phyloP scores from a whole-genome alignment of 2,888 invertebrate species.

The Eustalomyia histrio region DNA sequence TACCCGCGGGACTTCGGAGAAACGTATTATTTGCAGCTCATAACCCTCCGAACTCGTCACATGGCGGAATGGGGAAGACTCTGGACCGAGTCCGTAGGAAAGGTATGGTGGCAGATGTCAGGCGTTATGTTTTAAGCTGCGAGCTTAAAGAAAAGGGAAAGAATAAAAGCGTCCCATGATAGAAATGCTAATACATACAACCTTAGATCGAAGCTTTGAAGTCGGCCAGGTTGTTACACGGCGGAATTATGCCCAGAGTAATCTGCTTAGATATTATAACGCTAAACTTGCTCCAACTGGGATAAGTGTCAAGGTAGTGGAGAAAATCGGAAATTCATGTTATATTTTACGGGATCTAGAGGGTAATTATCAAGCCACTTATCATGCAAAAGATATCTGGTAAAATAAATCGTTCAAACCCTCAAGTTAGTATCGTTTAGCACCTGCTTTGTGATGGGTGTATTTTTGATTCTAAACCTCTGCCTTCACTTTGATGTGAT shows the following conservation, averaged over 20 bases:
- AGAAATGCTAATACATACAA: no score
- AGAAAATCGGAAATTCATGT: not conserved
- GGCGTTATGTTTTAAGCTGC: not conserved
- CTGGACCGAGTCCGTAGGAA: not conserved
- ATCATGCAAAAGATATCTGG: not conserved
- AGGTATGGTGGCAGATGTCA: not conserved
- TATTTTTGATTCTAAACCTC: no score
- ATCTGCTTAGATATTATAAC: no score
- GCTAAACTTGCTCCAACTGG: not conserved
- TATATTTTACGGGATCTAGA: not conserved
- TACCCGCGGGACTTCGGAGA: no score
- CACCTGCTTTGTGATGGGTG: not conserved
- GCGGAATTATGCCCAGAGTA: no score
- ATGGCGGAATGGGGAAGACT: not conserved
- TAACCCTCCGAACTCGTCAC: no score
- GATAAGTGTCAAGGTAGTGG: not conserved
- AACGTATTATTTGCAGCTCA: no score
- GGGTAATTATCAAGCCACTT: not conserved
- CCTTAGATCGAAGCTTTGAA: no score
- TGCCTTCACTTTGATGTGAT: no score
- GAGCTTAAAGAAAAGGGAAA: no score
- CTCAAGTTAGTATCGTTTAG: not conserved
- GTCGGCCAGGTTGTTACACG: no score
- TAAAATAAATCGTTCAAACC: not conserved
- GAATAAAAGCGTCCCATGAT: no score